These are phyloP conservation scores for Brassicogethes aeneus DNA, from an alignment of 2,888 invertebrate genomes.

Conservation along the genomic window DNA sequence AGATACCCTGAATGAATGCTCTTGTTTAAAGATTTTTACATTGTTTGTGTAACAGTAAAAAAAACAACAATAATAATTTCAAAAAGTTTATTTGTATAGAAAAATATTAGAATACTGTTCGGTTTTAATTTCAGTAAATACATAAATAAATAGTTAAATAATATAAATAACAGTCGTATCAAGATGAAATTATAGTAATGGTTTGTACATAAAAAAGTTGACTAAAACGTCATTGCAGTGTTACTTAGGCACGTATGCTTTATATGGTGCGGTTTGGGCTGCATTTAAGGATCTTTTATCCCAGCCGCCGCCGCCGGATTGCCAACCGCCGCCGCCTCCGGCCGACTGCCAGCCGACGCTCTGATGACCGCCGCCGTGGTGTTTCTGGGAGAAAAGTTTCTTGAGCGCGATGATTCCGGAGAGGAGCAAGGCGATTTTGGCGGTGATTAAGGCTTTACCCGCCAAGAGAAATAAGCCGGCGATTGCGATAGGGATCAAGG, in stretches of 20 bases:
- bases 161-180: not conserved
- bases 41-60: no score
- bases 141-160: not conserved
- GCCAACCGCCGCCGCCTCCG: constrained; percentile 33
- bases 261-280: constrained; percentile 63
- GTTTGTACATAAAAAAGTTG: not conserved
- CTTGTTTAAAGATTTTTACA: no score
- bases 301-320: constrained; percentile 55
- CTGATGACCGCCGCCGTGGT: constrained; percentile 43
- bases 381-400: constrained; percentile 65
- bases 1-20: no score
- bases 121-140: no score
- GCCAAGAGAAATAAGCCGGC: constrained; percentile 73
- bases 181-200: not conserved
- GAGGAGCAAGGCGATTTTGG: constrained; percentile 70
- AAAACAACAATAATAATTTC: no score
- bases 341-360: constrained; percentile 27
- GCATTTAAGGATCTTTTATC: constrained; percentile 59
- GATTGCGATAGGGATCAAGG: constrained; percentile 70
- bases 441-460: constrained; percentile 74
- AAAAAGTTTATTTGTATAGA: not conserved
- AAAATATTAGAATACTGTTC: not conserved
- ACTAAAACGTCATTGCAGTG: constrained; percentile 1
- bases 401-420: constrained; percentile 76
- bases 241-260: constrained; percentile 48